Evolutionary conservation across 92 coral and sea anemone species (phyloP).

Genomic region (Paragorgia papillata): DNA sequence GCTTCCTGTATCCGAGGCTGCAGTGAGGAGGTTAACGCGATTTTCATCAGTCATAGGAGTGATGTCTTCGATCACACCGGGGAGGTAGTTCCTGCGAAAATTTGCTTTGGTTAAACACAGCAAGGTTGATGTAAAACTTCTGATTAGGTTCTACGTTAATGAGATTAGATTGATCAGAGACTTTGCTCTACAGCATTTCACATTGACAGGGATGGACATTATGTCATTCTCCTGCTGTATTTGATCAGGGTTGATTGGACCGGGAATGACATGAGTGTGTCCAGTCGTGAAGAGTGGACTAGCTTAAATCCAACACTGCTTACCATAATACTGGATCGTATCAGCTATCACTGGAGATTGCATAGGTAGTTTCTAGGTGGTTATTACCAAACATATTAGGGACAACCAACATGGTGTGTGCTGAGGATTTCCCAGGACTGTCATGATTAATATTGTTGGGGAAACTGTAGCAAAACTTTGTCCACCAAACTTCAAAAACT

Average conservation of each 20-base stretch:
- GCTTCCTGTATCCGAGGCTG: constrained; percentile 19
- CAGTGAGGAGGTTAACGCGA: background rate
- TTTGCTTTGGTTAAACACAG: constrained; percentile 24
- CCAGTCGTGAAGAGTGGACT: constrained; percentile 14
- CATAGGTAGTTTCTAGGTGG: constrained; percentile 48
- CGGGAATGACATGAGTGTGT: constrained; percentile 17
- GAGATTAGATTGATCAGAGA: background rate
- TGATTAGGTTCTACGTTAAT: constrained; percentile 1
- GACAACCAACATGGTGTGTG: constrained; percentile 43
- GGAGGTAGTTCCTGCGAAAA: background rate
- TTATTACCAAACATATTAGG: constrained; percentile 49
- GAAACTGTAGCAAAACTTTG: too few species aligned
- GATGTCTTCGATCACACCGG: constrained; percentile 12
- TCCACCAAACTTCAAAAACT: too few species aligned
- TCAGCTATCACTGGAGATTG: constrained; percentile 6
- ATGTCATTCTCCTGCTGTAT: background rate
- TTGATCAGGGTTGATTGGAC: constrained; percentile 18
- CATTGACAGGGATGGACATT: constrained; percentile 1
- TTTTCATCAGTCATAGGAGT: background rate
- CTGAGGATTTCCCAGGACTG: constrained; percentile 30
- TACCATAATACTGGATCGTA: constrained; percentile 16
- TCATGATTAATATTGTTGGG: too few species aligned
- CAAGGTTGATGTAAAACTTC: constrained; percentile 28
- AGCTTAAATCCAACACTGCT: constrained; percentile 18
- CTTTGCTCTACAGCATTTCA: constrained; percentile 15